A percentile compares a stretch with the other conserved stretches of the same genome.
Evolutionary conservation across 2,113 vertebrate genomes (phyloP).

Genomic region (Silurus glanis): DNA sequence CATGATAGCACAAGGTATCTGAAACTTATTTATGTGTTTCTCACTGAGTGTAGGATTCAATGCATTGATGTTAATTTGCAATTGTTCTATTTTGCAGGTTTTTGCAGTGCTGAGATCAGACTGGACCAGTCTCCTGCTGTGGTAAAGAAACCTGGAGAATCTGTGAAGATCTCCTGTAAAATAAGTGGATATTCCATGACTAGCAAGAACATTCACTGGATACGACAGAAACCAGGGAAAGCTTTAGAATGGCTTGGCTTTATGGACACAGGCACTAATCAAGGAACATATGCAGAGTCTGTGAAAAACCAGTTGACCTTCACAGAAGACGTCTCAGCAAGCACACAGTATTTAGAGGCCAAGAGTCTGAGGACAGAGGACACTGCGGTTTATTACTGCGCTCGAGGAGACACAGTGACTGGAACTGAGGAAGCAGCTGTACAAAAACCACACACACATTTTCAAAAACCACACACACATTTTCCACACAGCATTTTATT

Average conservation of each 20-base stretch:
- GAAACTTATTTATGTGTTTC: background rate
- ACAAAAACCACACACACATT: constrained; percentile 16
- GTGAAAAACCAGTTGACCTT: constrained; percentile 24
- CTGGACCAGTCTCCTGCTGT: constrained; percentile 13
- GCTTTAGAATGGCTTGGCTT: constrained; percentile 53
- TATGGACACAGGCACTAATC: constrained; percentile 9
- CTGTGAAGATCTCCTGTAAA: constrained; percentile 27
- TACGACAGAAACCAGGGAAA: constrained; percentile 59
- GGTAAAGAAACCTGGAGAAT: constrained; percentile 38
- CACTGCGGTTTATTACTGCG: no score
- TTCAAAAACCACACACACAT: constrained; percentile 16
- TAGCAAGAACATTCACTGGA: constrained; percentile 40
- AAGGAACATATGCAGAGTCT: background rate
- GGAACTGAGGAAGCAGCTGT: constrained; percentile 1
- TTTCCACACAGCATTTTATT: no score
- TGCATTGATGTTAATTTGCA: background rate
- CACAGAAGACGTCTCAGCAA: constrained; percentile 45
- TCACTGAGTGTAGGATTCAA: background rate
- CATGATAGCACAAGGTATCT: background rate
- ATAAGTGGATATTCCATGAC: no score
- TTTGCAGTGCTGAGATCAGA: background rate
- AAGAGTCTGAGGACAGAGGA: no score
- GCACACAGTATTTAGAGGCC: constrained; percentile 13
- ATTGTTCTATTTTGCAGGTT: background rate
- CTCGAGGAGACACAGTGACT: background rate